A percentile compares a stretch with the other conserved stretches of the same genome.
Conservation (phyloP, 2,888 invertebrate genomes). For the Drosophila eohydei region DNA sequence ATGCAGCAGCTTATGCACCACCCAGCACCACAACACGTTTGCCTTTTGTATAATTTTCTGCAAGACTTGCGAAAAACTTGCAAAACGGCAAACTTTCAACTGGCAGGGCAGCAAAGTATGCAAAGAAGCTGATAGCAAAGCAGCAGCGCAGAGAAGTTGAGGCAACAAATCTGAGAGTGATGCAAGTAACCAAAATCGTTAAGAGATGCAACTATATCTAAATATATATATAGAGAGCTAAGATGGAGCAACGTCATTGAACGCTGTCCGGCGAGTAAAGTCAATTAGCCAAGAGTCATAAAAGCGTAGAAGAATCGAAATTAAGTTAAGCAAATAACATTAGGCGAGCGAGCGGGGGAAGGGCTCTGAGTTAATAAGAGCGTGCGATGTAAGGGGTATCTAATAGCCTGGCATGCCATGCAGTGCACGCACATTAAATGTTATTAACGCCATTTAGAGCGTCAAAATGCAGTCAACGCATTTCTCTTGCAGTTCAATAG, state of each 20-base stretch:
- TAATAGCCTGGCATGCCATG: slow-evolving; percentile 19
- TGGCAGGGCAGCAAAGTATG: slow-evolving; percentile 51
- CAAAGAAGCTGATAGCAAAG: slow-evolving; percentile 30
- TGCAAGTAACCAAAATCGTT: slow-evolving; percentile 45
- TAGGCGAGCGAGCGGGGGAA: slow-evolving; percentile 10
- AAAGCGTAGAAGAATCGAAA: slow-evolving; percentile 73
- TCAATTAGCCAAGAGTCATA: slow-evolving; percentile 74
- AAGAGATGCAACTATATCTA: slow-evolving; percentile 27
- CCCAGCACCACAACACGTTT: slow-evolving; percentile 29
- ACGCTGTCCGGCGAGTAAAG: slow-evolving; percentile 63
- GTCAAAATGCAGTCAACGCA: slow-evolving; percentile 32
- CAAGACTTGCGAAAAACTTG: slow-evolving; percentile 80
- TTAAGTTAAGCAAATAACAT: slow-evolving; percentile 64
- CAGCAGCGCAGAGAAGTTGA: neutral
- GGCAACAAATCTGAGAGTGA: slow-evolving; percentile 39
- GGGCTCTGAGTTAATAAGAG: neutral
- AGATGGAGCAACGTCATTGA: slow-evolving; percentile 52
- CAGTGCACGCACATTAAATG: slow-evolving; percentile 74
- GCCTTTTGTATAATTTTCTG: slow-evolving; percentile 79
- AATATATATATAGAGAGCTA: neutral
- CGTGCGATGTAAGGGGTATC: neutral
- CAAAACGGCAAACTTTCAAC: slow-evolving; percentile 74
- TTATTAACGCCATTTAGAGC: slow-evolving; percentile 72
- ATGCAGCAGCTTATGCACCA: slow-evolving; percentile 59
- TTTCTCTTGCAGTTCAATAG: slow-evolving; percentile 61